Evolutionary conservation across 2,113 vertebrate genomes (phyloP).

Genomic region (Orycteropus afer): DNA sequence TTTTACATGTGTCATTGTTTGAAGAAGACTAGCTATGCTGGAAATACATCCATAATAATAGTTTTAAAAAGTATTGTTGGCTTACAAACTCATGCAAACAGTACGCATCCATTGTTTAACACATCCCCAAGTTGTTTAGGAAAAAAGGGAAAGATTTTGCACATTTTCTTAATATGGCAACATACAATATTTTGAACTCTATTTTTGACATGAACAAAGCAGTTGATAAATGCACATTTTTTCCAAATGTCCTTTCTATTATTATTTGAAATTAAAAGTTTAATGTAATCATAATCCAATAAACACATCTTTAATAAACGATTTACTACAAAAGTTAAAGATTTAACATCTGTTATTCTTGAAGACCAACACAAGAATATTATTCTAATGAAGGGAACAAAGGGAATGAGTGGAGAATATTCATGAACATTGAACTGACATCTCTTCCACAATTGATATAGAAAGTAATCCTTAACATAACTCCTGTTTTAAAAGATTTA

Average conservation of each 20-base stretch:
- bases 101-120: neutral
- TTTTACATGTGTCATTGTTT: neutral
- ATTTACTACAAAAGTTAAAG: neutral
- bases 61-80: neutral
- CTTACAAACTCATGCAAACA: neutral
- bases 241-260: neutral
- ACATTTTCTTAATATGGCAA: neutral
- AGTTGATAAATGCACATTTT: neutral
- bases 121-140: neutral
- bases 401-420: neutral
- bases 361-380: neutral
- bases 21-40: neutral
- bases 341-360: neutral
- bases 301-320: neutral
- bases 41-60: neutral
- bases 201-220: neutral
- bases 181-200: neutral
- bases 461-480: neutral
- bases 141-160: neutral
- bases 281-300: neutral
- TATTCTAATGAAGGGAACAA: neutral
- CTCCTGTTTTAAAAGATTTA: neutral
- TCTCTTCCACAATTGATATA: neutral
- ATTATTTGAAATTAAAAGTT: conserved; percentile 1
- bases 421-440: neutral